Percentiles rank a stretch among this genome's conserved stretches.
Evolutionary conservation across 2,113 vertebrate genomes (phyloP).

Genomic region (Macquaria ambigua): DNA sequence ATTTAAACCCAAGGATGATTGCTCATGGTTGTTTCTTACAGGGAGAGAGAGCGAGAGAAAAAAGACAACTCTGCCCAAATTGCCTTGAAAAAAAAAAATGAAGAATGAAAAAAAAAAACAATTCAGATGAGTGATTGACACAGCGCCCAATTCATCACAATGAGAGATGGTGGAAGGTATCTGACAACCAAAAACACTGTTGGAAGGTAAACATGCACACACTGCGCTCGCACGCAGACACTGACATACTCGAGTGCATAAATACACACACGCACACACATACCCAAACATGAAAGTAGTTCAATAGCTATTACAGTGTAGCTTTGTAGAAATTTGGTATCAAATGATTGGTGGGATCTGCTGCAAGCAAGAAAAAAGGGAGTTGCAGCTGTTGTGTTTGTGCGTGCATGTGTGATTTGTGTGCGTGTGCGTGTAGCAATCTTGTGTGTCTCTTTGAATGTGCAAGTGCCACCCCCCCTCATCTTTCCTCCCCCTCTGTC

Average conservation of each 20-base stretch:
- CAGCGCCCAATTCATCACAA: constrained; percentile 75
- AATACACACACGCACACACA: constrained; percentile 34
- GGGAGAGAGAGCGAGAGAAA: constrained; percentile 3
- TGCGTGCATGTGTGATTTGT: constrained; percentile 35
- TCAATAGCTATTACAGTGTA: constrained; percentile 69
- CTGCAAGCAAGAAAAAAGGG: constrained; percentile 41
- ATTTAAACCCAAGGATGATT: constrained; percentile 67
- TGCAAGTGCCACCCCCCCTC: constrained; percentile 47
- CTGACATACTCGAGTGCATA: constrained; percentile 28
- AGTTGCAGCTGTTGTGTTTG: constrained; percentile 56
- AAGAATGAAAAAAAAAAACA: constrained; percentile 54
- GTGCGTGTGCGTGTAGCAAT: constrained; percentile 36
- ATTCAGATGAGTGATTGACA: constrained; percentile 81
- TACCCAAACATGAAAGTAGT: constrained; percentile 56
- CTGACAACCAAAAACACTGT: constrained; percentile 71
- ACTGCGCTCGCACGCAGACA: constrained; percentile 43
- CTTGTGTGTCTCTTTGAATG: constrained; percentile 64
- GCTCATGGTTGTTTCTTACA: constrained; percentile 54
- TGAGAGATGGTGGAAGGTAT: constrained; percentile 74
- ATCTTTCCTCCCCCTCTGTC: constrained; percentile 68
- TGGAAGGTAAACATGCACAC: constrained; percentile 70
- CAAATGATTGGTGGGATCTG: constrained; percentile 73
- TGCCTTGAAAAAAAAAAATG: constrained; percentile 66
- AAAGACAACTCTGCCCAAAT: constrained; percentile 64
- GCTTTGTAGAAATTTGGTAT: constrained; percentile 72